Evolutionary conservation across 1,140 invertebrate species (phyloP), one percentile per base, ranked within the genome.

Genomic region (Ceratina calcarata): DNA sequence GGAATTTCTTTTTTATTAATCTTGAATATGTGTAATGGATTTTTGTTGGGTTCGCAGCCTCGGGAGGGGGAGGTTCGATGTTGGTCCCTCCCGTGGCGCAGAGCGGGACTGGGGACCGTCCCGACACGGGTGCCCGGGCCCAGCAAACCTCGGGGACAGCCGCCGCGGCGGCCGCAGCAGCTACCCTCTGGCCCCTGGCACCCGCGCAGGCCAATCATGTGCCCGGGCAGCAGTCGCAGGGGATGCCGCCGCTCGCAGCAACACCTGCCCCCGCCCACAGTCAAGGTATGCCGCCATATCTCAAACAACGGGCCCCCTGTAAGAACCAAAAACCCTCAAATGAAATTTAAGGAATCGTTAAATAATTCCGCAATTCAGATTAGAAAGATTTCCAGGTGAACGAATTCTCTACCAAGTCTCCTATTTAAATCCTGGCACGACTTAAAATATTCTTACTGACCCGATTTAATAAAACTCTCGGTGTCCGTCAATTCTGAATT

Each of bases 181-280:
- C 93, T 85, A 87, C 91, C 78, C 90, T 94, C 71, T 94, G 93
- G 94, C 93, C 94, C 82, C 89, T 94, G 82, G 93, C 93, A 86
- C 92, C 93, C 83, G 91, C 91, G 76, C 93, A 92, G 64, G 80
- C 89, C 80, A 91, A 86, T 89, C 90, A 90, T 67, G 64, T 90
- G 70, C 82, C 89, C 60, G 88, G 70, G 76, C 90, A 92, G 69
- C 91, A 92, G 69, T 89, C 90, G 51, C 91, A 92, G 69, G 87
- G 85, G 8, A 92, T 91, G 73, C 91, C 93, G 81, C 91, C 93
- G 62, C 88, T 93, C 71, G 90, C 93, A 65, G 91, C 93, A 74
- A 93, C 93, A 74, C 93, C 91, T 86, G 93, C 93, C 80, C 93
- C 93, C 57, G 89, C 92, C 81, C 93, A 94, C 82, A 93, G 91